A percentile compares a stretch with the other conserved stretches of the same genome.
These are phyloP conservation scores for Melanophora roralis DNA, from an alignment of 2,888 invertebrate species.

Conservation along the genomic window DNA sequence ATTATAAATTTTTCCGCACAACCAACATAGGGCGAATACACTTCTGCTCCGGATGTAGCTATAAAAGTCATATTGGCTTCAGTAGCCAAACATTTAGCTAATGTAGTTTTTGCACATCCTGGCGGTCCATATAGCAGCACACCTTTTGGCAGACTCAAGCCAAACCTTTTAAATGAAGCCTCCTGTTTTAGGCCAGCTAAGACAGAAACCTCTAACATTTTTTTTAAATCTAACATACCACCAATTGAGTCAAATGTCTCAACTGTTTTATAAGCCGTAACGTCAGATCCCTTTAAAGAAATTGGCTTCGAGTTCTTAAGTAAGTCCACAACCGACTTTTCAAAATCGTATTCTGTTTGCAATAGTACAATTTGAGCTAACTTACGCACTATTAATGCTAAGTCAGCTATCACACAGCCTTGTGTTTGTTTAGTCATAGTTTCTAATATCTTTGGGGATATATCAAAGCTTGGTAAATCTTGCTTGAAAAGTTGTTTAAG, in stretches of 20 bases:
- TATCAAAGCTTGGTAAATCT: slow-evolving; percentile 37
- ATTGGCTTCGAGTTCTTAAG: slow-evolving; percentile 68
- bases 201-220: slow-evolving; percentile 78
- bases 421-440: slow-evolving; percentile 78
- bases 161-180: slow-evolving; percentile 79
- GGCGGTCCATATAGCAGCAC: slow-evolving; percentile 82
- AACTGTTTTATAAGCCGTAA: slow-evolving; percentile 75
- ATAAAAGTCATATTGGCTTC: slow-evolving; percentile 79
- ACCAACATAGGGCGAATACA: slow-evolving; percentile 83
- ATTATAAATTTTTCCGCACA: slow-evolving; percentile 81
- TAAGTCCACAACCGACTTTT: not conserved
- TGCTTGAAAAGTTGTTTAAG: slow-evolving; percentile 71
- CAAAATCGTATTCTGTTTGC: slow-evolving; percentile 14
- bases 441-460: slow-evolving; percentile 66
- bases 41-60: slow-evolving; percentile 80
- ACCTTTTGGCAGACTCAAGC: slow-evolving; percentile 79
- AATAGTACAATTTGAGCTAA: slow-evolving; percentile 67
- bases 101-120: slow-evolving; percentile 82
- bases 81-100: slow-evolving; percentile 80
- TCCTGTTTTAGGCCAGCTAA: slow-evolving; percentile 80
- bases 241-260: slow-evolving; percentile 79
- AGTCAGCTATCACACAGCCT: slow-evolving; percentile 80
- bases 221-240: slow-evolving; percentile 79
- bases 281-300: slow-evolving; percentile 77
- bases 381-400: slow-evolving; percentile 77